Evolutionary conservation across 2,797 vertebrate genomes (phyloP), one percentile per base, ranked within the genome.

Genomic region (Xyrichtys novacula): DNA sequence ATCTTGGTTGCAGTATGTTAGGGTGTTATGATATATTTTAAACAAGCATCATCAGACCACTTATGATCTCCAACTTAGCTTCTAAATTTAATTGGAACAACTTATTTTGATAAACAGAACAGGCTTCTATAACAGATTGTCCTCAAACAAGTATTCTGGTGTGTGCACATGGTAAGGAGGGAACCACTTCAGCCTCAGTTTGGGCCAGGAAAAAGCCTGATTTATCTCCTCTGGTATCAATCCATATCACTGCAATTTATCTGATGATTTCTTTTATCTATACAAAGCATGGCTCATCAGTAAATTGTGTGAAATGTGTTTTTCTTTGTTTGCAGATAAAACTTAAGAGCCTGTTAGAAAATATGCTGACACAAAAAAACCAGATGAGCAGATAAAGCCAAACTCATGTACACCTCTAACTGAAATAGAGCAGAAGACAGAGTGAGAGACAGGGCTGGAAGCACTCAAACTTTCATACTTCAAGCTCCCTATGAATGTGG

Each of bases 141-240:
- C n/a, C n/a, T n/a, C n/a, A n/a, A n/a, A n/a, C n/a, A n/a, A n/a
- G n/a, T n/a, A n/a, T n/a, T n/a, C n/a, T n/a, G n/a, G n/a, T n/a
- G n/a, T n/a, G n/a, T n/a, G n/a, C n/a, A n/a, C n/a, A n/a, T n/a
- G n/a, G n/a, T n/a, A n/a, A n/a, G n/a, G n/a, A n/a, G n/a, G n/a
- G n/a, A n/a, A n/a, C n/a, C n/a, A n/a, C n/a, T n/a, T n/a, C n/a
- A n/a, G n/a, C n/a, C n/a, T n/a, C n/a, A n/a, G n/a, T n/a, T n/a
- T n/a, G n/a, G n/a, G n/a, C n/a, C n/a, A n/a, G n/a, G n/a, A n/a
- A n/a, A n/a, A n/a, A n/a, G n/a, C n/a, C n/a, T n/a, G n/a, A n/a
- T n/a, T n/a, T n/a, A n/a, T 54, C 29, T 59, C 49, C 67, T 88
- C 64, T 63, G 40, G 38, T 62, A 58, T 72, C 57, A 19, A 61